phyloP scores from a whole-genome alignment of 2,888 invertebrate genomes.

The Dioctria rufipes region DNA sequence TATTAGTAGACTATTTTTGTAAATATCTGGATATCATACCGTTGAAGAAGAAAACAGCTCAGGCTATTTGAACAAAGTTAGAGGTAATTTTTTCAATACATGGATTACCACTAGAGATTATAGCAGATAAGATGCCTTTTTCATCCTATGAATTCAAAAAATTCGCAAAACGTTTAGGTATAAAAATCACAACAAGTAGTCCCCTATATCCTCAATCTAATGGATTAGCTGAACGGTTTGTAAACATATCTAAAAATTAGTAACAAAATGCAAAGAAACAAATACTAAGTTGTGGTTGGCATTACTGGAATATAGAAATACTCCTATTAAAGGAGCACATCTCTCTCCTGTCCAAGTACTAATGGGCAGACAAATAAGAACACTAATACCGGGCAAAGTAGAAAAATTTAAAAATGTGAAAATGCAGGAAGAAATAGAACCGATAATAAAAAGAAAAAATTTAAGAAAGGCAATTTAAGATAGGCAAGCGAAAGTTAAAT shows the following conservation, averaged over 20 bases:
- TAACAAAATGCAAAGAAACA: constrained; percentile 21
- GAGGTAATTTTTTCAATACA: constrained; percentile 58
- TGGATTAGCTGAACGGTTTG: too few species aligned
- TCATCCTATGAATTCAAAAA: too few species aligned
- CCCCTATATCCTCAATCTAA: constrained; percentile 44
- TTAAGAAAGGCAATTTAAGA: constrained; percentile 53
- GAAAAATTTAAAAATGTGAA: constrained; percentile 36
- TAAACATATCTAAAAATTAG: constrained; percentile 9
- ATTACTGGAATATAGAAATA: constrained; percentile 55
- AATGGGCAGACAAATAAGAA: constrained; percentile 58
- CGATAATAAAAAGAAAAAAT: constrained; percentile 28
- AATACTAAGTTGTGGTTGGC: constrained; percentile 2
- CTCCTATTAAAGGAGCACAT: constrained; percentile 54
- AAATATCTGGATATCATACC: constrained; percentile 59
- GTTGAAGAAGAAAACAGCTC: constrained; percentile 57
- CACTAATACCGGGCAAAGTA: constrained; percentile 54
- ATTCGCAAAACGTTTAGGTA: background rate
- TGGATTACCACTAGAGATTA: constrained; percentile 58
- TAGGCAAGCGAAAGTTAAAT: constrained; percentile 35
- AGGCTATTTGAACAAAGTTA: constrained; percentile 56
- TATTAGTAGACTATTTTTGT: constrained; percentile 58
- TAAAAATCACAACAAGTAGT: constrained; percentile 39
- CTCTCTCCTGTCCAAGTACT: constrained; percentile 56
- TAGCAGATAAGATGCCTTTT: constrained; percentile 55
- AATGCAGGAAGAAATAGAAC: background rate